phyloP scores from a whole-genome alignment of 2,888 invertebrate species.

The Diloba caeruleocephala region DNA sequence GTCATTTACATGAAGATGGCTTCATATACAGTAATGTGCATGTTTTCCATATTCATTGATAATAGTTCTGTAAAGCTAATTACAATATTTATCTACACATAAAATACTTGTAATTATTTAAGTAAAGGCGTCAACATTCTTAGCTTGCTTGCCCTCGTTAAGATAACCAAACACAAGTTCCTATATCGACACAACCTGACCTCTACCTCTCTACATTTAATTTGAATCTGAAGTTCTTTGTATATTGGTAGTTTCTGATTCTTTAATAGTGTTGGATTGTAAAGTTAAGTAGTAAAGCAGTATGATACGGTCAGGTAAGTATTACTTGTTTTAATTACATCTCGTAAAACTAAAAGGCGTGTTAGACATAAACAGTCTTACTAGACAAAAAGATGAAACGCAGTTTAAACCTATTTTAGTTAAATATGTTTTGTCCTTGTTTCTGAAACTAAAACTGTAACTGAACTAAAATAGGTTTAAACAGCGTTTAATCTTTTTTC shows the following conservation, averaged over 20 bases:
- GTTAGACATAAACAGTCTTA: slow-evolving; percentile 10
- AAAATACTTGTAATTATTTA: slow-evolving; percentile 55
- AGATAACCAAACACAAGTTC: slow-evolving; percentile 48
- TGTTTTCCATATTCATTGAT: slow-evolving; percentile 14
- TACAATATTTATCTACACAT: slow-evolving; percentile 42
- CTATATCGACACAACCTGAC: slow-evolving; percentile 23
- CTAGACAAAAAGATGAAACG: no score
- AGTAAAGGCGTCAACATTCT: slow-evolving; percentile 57
- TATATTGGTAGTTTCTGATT: slow-evolving; percentile 21
- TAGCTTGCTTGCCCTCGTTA: slow-evolving; percentile 52
- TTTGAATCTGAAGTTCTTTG: slow-evolving; percentile 12
- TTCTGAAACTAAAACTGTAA: no score
- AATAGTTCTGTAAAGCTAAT: slow-evolving; percentile 28
- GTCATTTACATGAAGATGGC: slow-evolving; percentile 26
- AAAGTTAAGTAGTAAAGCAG: slow-evolving; percentile 55
- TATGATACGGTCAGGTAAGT: slow-evolving; percentile 43
- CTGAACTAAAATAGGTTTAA: no score
- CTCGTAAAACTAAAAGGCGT: slow-evolving; percentile 42
- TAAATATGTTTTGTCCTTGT: no score
- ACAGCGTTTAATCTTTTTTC: no score
- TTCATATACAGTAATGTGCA: slow-evolving; percentile 13
- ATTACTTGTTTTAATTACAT: slow-evolving; percentile 53
- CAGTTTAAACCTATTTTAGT: no score
- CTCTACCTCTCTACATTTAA: not conserved
- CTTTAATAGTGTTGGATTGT: slow-evolving; percentile 53